Percentiles rank a stretch among this genome's conserved stretches.
These are phyloP conservation scores for Ditylenchus dipsaci DNA, from an alignment of 1,140 invertebrate species.

Conservation along the genomic window DNA sequence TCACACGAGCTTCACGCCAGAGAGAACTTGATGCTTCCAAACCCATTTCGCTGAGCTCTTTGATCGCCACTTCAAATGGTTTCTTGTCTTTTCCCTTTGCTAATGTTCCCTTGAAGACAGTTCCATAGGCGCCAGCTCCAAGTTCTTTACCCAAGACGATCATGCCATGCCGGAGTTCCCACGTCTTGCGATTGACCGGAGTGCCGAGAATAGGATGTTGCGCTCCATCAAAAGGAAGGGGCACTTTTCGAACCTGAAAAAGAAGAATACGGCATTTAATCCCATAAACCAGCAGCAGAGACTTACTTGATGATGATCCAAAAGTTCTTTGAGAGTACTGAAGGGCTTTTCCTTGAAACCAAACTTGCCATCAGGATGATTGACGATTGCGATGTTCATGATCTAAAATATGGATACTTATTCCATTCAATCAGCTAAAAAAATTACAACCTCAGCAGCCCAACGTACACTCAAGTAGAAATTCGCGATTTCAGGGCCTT, in stretches of 20 bases:
- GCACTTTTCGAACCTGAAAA: not conserved
- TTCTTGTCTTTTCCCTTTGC: slow-evolving; percentile 16
- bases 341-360: not conserved
- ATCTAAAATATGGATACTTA: not conserved
- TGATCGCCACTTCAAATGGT: slow-evolving; percentile 30
- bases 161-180: slow-evolving; percentile 37
- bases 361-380: not conserved
- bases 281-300: not conserved
- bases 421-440: no score
- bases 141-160: slow-evolving; percentile 36
- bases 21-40: not conserved
- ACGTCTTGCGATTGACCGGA: slow-evolving; percentile 38
- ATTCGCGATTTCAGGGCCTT: not conserved
- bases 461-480: slow-evolving; percentile 20
- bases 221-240: slow-evolving; percentile 8
- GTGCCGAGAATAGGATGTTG: slow-evolving; percentile 15
- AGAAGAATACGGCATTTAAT: not conserved
- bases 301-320: not conserved
- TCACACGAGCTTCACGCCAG: slow-evolving; percentile 45
- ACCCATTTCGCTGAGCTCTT: slow-evolving; percentile 47
- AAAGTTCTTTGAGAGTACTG: not conserved
- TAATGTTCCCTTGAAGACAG: slow-evolving; percentile 41
- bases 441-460: slow-evolving; percentile 19
- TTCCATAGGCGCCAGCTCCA: slow-evolving; percentile 48
- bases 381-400: not conserved